phyloP scores from a whole-genome alignment of 1,140 invertebrate genomes.

The Nephila pilipes region DNA sequence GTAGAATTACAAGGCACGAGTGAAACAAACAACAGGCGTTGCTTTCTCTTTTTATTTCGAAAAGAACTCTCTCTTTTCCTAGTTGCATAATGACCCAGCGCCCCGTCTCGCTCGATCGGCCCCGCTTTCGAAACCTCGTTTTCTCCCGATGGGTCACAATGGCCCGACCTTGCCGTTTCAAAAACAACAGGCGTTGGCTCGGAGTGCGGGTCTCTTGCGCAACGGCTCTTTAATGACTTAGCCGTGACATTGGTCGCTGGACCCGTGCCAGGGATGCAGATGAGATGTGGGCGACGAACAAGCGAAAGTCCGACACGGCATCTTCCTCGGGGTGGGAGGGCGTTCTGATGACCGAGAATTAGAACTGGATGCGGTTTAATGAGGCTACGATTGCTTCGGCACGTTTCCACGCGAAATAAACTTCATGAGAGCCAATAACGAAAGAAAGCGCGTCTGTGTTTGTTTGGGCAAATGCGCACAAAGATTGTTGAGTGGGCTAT shows the following conservation, averaged over 20 bases:
- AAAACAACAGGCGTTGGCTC: slow-evolving; percentile 3
- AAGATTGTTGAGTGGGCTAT: no score
- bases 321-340: not conserved
- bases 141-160: not conserved
- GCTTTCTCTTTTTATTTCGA: no score
- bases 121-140: slow-evolving; percentile 33
- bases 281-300: not conserved
- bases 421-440: no score
- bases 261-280: not conserved
- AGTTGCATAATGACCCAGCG: slow-evolving; percentile 33
- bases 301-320: not conserved
- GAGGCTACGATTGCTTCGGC: no score
- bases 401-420: no score
- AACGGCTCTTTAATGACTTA: not conserved
- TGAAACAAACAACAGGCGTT: not conserved
- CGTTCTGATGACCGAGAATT: not conserved
- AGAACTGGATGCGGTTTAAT: not conserved
- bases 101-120: not conserved
- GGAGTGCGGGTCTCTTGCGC: not conserved
- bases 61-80: not conserved
- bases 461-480: no score
- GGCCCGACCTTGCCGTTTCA: not conserved
- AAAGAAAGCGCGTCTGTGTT: no score
- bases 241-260: slow-evolving; percentile 22
- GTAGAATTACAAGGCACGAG: not conserved